These are phyloP conservation scores for Sarcophaga peregrina DNA, from an alignment of 1,140 invertebrate genomes.

Conservation along the genomic window DNA sequence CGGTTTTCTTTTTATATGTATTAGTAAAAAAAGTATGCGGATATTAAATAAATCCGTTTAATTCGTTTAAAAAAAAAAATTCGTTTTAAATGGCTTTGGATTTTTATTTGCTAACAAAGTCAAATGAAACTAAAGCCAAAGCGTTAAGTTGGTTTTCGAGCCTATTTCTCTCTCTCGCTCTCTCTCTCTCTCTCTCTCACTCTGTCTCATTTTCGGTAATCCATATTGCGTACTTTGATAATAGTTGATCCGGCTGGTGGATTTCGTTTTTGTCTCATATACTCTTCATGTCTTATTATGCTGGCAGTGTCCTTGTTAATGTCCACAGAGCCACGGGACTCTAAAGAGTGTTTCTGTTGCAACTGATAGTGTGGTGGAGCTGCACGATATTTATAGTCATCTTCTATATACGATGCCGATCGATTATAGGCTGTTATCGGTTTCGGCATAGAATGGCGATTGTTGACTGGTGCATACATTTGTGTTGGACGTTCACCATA, in stretches of 20 bases:
- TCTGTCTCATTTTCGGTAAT: slow-evolving; percentile 50
- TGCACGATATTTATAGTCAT: slow-evolving; percentile 36
- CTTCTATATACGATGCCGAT: slow-evolving; percentile 27
- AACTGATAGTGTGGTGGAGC: slow-evolving; percentile 52
- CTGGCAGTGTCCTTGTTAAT: slow-evolving; percentile 66
- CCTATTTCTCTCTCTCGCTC: slow-evolving; percentile 32
- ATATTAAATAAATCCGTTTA: slow-evolving; percentile 13
- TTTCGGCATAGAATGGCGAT: slow-evolving; percentile 53
- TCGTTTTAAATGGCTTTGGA: slow-evolving; percentile 52
- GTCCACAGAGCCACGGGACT: slow-evolving; percentile 59
- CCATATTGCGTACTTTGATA: slow-evolving; percentile 50
- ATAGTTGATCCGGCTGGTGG: slow-evolving; percentile 46
- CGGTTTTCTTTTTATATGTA: background rate
- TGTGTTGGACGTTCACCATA: slow-evolving; percentile 69
- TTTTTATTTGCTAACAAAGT: slow-evolving; percentile 63
- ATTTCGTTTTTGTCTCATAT: slow-evolving; percentile 61
- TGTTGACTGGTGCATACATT: slow-evolving; percentile 71
- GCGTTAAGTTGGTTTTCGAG: background rate
- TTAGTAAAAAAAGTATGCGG: slow-evolving; percentile 11
- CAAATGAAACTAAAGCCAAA: slow-evolving; percentile 66
- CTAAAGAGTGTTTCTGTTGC: slow-evolving; percentile 58
- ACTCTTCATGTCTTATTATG: slow-evolving; percentile 74
- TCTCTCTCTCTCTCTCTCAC: slow-evolving; percentile 42
- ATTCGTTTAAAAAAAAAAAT: slow-evolving; percentile 1
- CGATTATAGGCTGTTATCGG: slow-evolving; percentile 48